These are phyloP conservation scores for Arizona elegans DNA, from an alignment of 2,113 vertebrate genomes.

Conservation along the genomic window DNA sequence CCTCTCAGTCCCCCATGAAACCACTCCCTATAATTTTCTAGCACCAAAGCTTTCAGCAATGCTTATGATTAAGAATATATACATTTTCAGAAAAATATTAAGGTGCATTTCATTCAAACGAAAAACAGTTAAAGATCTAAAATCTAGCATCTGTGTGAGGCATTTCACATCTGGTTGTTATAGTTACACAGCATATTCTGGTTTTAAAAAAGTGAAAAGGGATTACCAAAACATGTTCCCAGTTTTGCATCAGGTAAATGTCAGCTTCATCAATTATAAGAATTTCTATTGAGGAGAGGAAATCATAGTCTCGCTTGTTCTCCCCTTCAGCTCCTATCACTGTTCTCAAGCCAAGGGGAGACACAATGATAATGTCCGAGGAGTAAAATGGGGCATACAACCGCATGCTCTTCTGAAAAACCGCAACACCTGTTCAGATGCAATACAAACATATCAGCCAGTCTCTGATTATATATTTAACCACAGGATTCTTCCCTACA, in stretches of 20 bases:
- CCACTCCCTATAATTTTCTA: neutral
- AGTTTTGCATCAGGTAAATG: conserved; percentile 98
- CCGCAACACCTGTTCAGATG: conserved; percentile 76
- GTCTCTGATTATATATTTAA: neutral
- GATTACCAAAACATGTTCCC: conserved; percentile 92
- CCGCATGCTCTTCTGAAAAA: conserved; percentile 85
- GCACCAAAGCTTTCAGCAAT: neutral
- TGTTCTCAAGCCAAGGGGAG: conserved; percentile 91
- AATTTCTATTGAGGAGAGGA: conserved; percentile 92
- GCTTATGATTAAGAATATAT: neutral
- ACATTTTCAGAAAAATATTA: neutral
- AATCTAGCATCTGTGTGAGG: neutral
- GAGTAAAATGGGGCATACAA: conserved; percentile 96
- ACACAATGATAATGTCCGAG: conserved; percentile 92
- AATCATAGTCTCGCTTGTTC: conserved; percentile 89
- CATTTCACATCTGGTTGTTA: neutral
- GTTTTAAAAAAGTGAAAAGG: neutral
- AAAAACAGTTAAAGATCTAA: neutral
- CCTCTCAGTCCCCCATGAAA: neutral
- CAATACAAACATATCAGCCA: neutral
- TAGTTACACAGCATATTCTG: neutral
- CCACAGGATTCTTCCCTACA: neutral
- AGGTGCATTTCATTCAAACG: neutral
- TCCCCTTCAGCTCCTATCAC: conserved; percentile 89
- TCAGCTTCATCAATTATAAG: conserved; percentile 92